Evolutionary conservation across 2,888 invertebrate species (phyloP).

Genomic region (Platycheirus rosarum): DNA sequence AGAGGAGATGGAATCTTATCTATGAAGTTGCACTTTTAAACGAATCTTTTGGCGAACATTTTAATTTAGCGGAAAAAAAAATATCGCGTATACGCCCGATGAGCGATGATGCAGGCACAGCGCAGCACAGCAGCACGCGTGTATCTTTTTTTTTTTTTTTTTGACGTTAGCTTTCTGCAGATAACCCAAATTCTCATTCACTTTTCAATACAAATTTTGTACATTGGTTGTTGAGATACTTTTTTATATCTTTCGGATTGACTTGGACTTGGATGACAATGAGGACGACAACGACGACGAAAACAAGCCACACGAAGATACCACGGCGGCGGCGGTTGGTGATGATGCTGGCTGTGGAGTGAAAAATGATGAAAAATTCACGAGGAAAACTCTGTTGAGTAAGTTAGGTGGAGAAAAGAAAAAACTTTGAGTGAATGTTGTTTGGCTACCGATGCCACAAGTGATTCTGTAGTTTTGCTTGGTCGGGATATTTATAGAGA

Average conservation of each 20-base stretch:
- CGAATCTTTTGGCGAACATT: too few species aligned
- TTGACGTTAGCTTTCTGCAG: constrained; percentile 39
- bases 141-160: constrained; percentile 52
- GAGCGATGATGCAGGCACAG: constrained; percentile 24
- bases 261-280: neutral
- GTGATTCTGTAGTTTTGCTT: constrained; percentile 55
- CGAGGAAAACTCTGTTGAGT: constrained; percentile 31
- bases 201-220: constrained; percentile 52
- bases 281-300: constrained; percentile 15
- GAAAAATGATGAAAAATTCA: constrained; percentile 20
- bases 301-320: constrained; percentile 22
- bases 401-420: constrained; percentile 17
- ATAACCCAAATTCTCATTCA: constrained; percentile 71
- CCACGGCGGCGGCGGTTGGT: constrained; percentile 14
- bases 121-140: constrained; percentile 53
- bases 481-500: constrained; percentile 37
- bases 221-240: constrained; percentile 30
- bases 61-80: constrained; percentile 34
- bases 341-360: constrained; percentile 12
- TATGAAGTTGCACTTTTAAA: too few species aligned
- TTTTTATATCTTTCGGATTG: constrained; percentile 1
- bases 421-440: constrained; percentile 49
- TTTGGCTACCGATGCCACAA: constrained; percentile 73
- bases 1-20: too few species aligned
- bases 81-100: constrained; percentile 74